Evolutionary conservation across 1,140 invertebrate species (phyloP).

Genomic region (Heliconius nattereri): DNA sequence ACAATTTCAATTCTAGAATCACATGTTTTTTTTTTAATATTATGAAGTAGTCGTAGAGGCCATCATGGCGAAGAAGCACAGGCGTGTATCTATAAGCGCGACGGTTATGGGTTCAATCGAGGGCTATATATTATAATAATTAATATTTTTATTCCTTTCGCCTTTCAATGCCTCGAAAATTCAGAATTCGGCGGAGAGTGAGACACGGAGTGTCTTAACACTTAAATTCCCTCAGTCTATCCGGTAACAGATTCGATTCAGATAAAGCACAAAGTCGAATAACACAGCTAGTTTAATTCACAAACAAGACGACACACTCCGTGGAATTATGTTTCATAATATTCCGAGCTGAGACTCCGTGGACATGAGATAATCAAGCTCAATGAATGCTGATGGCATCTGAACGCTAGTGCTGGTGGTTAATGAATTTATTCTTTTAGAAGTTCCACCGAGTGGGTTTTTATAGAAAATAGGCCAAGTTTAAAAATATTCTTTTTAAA

Average conservation of each 20-base stretch:
- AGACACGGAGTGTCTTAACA: no score
- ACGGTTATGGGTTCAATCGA: no score
- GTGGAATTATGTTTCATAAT: constrained; percentile 23
- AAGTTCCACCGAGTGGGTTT: background rate
- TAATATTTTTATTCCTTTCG: no score
- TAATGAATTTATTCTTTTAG: constrained; percentile 25
- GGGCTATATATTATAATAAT: no score
- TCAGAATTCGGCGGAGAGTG: no score
- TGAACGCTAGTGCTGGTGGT: constrained; percentile 20
- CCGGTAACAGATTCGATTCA: background rate
- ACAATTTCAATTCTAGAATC: no score
- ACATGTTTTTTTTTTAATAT: no score
- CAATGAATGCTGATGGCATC: constrained; percentile 52
- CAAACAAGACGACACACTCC: background rate
- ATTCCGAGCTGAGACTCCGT: constrained; percentile 28
- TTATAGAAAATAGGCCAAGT: background rate
- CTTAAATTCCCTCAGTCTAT: no score
- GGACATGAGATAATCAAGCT: constrained; percentile 49
- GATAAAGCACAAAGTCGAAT: background rate
- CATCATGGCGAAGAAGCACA: no score
- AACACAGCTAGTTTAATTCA: background rate
- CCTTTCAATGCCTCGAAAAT: no score
- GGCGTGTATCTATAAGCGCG: no score
- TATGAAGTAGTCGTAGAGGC: no score
- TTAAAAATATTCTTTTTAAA: background rate